Conservation (phyloP, 2,797 vertebrate genomes). For the Chaenodraco wilsoni region DNA sequence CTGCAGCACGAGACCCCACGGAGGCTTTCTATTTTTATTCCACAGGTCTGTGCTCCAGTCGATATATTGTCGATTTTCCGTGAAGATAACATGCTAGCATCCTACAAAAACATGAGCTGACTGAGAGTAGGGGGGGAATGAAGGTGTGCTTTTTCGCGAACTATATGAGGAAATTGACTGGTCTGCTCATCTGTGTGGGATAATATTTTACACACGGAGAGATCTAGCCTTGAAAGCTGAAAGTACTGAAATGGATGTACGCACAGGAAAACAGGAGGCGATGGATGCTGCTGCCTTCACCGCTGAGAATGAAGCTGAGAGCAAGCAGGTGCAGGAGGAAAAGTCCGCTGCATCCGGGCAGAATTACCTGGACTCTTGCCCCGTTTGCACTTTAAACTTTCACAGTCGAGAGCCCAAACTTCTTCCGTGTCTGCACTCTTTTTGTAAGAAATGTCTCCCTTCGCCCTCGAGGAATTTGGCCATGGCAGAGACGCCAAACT, state of each 20-base stretch:
- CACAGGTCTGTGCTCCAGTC: not conserved
- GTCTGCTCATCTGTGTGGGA: slow-evolving; percentile 1
- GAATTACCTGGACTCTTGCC: slow-evolving; percentile 89
- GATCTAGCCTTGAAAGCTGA: too few relatives aligned
- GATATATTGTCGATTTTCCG: not conserved
- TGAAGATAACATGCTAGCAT: not conserved
- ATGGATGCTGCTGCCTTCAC: slow-evolving; percentile 45
- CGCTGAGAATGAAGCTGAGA: slow-evolving; percentile 89
- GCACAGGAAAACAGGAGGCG: not conserved
- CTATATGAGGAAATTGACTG: not conserved
- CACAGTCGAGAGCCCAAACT: slow-evolving; percentile 89
- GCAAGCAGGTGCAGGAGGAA: slow-evolving; percentile 84
- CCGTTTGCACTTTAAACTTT: slow-evolving; percentile 86
- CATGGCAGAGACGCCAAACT: slow-evolving; percentile 60
- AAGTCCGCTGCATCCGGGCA: slow-evolving; percentile 68
- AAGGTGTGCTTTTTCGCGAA: slow-evolving; percentile 6
- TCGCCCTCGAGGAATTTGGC: slow-evolving; percentile 86
- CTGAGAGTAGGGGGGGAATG: not conserved
- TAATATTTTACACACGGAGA: not conserved
- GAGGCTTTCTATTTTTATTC: not conserved
- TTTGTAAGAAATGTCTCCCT: slow-evolving; percentile 88
- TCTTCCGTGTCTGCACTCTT: slow-evolving; percentile 90
- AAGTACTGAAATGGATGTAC: slow-evolving; percentile 43
- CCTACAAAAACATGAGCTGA: too few relatives aligned
- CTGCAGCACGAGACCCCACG: slow-evolving; percentile 21